Evolutionary conservation across 30 jellyfish, hydroid and myxozoan species (phyloP), one percentile per base, ranked within the genome.

Genomic region (Cassiopea xamachana): DNA sequence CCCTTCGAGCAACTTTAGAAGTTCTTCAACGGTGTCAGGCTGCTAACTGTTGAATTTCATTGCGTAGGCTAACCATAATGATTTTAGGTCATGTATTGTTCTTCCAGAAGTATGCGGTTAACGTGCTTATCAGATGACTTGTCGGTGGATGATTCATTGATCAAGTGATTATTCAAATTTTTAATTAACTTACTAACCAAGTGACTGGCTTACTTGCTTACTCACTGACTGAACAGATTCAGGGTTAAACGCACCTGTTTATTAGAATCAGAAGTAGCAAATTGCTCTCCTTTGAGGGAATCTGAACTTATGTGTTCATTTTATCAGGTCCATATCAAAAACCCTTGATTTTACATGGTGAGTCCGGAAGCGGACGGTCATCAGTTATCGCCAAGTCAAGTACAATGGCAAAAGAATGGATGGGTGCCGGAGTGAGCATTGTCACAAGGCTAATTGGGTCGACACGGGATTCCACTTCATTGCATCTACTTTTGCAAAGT

Each of bases 401-500:
- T 45, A 72, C 84, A 60, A 48, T 81, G 73, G 93, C 98, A 1
- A 59, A 69, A 44, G 96, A 82, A 17, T 87, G 93, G 94, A 79
- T 93, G 55, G 91, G 91, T n/a, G 83, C 64, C 17, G 88, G 87
- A 14, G 85, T 92, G 76, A 87, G 94, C 61, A 84, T 87, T 27
- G 74, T 93, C 5, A 80, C 91, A 71, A 76, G 98, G 68, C 79
- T 81, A 48, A 82, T 87, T 78, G 98, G 96, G 1, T 78, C 85
- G 48, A 93, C 98, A 14, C 75, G 84, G 46, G 98, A 93, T 47
- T 87, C 98, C 44, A 87, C 91, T n/a, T 93, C 98, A 17, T 70
- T 87, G 73, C 91, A 75, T 13, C 90, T 93, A 49, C 79, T 93
- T 44, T 45, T 87, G 68, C 83, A 89, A 58, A 87, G 94, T 46